A percentile compares a stretch with the other conserved stretches of the same genome.
These are phyloP conservation scores for Ormyrus nitidulus DNA, from an alignment of 2,888 invertebrate genomes.

Conservation along the genomic window DNA sequence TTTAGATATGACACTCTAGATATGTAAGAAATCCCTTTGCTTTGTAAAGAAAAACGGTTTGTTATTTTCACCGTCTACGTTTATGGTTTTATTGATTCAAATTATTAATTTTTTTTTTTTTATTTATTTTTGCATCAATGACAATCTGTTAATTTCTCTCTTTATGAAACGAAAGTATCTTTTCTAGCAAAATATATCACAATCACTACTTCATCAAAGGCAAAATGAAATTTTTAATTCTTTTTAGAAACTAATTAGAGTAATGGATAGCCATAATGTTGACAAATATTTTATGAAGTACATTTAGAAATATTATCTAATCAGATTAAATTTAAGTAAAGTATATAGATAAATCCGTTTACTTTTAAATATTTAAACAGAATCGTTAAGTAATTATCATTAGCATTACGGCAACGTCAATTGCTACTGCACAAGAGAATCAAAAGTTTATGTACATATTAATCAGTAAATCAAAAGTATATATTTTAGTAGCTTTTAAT, in stretches of 20 bases:
- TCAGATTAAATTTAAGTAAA: constrained; percentile 6
- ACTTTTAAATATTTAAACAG: too few species aligned
- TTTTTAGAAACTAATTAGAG: constrained; percentile 6
- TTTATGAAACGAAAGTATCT: constrained; percentile 9
- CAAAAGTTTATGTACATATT: constrained; percentile 36
- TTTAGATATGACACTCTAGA: constrained; percentile 28
- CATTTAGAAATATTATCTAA: constrained; percentile 13
- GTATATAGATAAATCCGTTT: constrained; percentile 3
- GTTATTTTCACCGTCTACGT: neutral
- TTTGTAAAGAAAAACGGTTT: neutral
- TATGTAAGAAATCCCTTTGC: constrained; percentile 10
- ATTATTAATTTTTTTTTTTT: constrained; percentile 10
- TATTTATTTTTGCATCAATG: constrained; percentile 13
- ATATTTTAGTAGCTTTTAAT: constrained; percentile 22
- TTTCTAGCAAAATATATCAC: neutral
- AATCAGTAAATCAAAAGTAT: constrained; percentile 23
- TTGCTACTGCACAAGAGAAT: constrained; percentile 14
- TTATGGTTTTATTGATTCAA: constrained; percentile 12
- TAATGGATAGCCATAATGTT: too few species aligned
- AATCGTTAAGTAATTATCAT: neutral
- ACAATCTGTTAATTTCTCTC: constrained; percentile 43
- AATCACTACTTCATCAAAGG: constrained; percentile 8
- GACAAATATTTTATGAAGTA: constrained; percentile 22
- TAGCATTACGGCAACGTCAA: constrained; percentile 10
- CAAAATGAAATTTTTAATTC: constrained; percentile 7